These are phyloP conservation scores for Olivierus martensii DNA, from an alignment of 1,140 invertebrate genomes.

Conservation along the genomic window DNA sequence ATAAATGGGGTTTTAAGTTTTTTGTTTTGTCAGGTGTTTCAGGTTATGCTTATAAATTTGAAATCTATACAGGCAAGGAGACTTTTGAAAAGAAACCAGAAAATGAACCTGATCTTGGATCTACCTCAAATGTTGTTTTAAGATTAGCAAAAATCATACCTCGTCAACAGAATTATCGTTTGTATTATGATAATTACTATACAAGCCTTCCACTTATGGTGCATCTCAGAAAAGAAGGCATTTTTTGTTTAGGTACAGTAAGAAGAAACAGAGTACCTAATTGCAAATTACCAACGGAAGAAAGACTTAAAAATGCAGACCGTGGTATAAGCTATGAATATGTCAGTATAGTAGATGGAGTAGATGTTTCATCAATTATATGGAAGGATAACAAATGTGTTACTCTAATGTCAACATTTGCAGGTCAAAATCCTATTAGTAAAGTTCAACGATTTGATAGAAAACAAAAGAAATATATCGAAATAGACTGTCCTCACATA, in stretches of 20 bases:
- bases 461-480: neutral
- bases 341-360: neutral
- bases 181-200: constrained; percentile 5
- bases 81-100: too few species aligned
- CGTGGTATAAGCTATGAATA: neutral
- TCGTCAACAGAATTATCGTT: neutral
- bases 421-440: neutral
- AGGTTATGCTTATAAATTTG: neutral
- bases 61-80: neutral
- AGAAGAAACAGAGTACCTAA: neutral
- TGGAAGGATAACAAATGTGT: neutral
- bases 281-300: neutral
- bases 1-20: neutral
- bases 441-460: neutral
- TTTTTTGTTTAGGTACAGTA: neutral
- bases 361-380: neutral
- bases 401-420: neutral
- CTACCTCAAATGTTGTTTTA: neutral
- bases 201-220: neutral
- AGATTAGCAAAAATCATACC: neutral
- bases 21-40: neutral
- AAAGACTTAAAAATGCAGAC: neutral
- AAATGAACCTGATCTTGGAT: neutral
- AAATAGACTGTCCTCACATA: neutral
- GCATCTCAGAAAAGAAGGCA: neutral